These are phyloP conservation scores for Ageneiosus marmoratus DNA, from an alignment of 2,113 vertebrate species.

Conservation along the genomic window DNA sequence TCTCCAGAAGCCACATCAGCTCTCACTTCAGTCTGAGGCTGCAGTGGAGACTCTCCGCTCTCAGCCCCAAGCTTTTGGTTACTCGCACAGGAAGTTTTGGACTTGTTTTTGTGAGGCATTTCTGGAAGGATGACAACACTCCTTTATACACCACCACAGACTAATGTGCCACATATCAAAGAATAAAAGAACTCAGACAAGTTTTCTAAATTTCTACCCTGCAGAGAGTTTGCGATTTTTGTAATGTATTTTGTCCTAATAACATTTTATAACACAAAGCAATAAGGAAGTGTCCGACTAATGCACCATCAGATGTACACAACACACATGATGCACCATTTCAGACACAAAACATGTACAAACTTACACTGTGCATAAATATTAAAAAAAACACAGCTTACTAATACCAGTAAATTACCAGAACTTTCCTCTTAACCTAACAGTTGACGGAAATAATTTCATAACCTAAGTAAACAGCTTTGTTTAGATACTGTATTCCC, in stretches of 20 bases:
- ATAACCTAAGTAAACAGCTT: background rate
- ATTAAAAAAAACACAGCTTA: background rate
- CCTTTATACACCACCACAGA: background rate
- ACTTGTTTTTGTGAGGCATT: slow-evolving; percentile 75
- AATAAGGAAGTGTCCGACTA: background rate
- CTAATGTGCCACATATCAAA: background rate
- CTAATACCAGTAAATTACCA: background rate
- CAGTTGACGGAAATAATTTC: background rate
- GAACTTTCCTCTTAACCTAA: background rate
- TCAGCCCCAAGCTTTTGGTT: slow-evolving; percentile 56
- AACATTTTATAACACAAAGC: background rate
- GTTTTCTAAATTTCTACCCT: background rate
- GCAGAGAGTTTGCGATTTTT: background rate
- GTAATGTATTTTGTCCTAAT: background rate
- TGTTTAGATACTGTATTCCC: background rate
- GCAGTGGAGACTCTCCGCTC: slow-evolving; percentile 55
- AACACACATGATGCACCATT: background rate
- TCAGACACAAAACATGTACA: background rate
- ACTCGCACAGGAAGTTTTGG: slow-evolving; percentile 46
- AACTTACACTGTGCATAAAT: background rate
- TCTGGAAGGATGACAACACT: background rate
- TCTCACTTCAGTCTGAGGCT: slow-evolving; percentile 27
- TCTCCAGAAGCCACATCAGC: slow-evolving; percentile 49
- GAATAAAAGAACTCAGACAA: background rate
- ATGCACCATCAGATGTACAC: background rate